Conservation (phyloP, 2,888 invertebrate species). For the Drosophila borborema region DNA sequence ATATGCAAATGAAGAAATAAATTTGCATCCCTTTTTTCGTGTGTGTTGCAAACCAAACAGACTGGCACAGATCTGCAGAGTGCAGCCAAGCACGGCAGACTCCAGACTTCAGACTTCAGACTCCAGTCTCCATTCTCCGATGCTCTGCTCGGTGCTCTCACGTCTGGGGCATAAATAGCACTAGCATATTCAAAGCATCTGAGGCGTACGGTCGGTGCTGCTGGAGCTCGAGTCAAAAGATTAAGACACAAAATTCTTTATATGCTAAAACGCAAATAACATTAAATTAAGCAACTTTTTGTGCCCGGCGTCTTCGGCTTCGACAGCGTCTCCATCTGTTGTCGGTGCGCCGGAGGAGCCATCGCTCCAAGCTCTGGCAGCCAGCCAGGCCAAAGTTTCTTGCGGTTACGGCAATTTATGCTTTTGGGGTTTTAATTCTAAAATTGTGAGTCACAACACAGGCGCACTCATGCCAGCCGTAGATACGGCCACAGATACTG, state of each 20-base stretch:
- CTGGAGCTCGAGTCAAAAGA: slow-evolving; percentile 78
- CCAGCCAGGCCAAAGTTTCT: slow-evolving; percentile 76
- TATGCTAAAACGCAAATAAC: slow-evolving; percentile 85
- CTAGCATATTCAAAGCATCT: slow-evolving; percentile 77
- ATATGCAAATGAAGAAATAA: slow-evolving; percentile 86
- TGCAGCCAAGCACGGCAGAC: slow-evolving; percentile 62
- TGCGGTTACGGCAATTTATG: slow-evolving; percentile 80
- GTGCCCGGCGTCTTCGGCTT: slow-evolving; percentile 51
- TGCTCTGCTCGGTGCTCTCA: slow-evolving; percentile 46
- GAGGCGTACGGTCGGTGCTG: slow-evolving; percentile 26
- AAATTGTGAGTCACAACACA: slow-evolving; percentile 80
- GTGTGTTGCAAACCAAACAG: slow-evolving; percentile 40
- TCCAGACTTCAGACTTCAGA: slow-evolving; percentile 12
- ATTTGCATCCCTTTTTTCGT: slow-evolving; percentile 82
- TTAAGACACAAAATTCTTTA: slow-evolving; percentile 85
- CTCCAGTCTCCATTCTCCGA: slow-evolving; percentile 5
- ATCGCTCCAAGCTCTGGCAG: slow-evolving; percentile 21
- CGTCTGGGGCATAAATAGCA: slow-evolving; percentile 81
- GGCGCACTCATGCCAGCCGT: slow-evolving; percentile 38
- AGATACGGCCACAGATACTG: slow-evolving; percentile 39
- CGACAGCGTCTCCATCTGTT: slow-evolving; percentile 48
- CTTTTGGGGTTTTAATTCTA: slow-evolving; percentile 77
- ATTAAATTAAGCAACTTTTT: slow-evolving; percentile 85
- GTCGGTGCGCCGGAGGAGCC: slow-evolving; percentile 56
- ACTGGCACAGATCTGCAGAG: slow-evolving; percentile 40